Base-by-base conservation (phyloP, 2,113 vertebrate species). In the Mohoua ochrocephala region DNA sequence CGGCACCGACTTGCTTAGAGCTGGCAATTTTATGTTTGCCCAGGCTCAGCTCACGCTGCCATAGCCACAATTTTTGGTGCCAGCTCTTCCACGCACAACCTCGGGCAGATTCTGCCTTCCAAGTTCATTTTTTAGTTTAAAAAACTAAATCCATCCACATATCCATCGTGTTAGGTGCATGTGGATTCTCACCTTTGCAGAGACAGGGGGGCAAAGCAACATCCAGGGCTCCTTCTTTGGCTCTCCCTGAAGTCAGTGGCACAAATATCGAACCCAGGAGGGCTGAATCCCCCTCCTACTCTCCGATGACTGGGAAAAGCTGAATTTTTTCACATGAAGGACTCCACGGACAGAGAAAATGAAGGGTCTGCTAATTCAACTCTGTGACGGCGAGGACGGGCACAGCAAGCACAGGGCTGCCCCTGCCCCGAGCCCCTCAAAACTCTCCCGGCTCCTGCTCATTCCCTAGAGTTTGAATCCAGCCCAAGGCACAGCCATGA, bases 401-500 rank as follows among this genome's bases (percentile, higher is more conserved):
- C 60, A 37, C 60, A 7, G 26, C 44, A 9, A 6, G 14, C 63
- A 6, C 53, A 20, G 24, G 4, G 76, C 74, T 7, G 20, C 69
- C 94, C 95, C 89, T 22, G 16, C 69, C 74, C 89, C 15, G 59
- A 92, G 95, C 85, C 65, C 87, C 63, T 61, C 54, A 1, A 19
- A 87, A 53, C 60, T 33, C 92, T 63, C 37, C 15, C 87, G 54
- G 92, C 93, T 94, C 75, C 96, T 74, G 93, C 93, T 90, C 86
- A n/a, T 89, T 74, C 79, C 77, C 95, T 56, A 94, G 24, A 89
- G 93, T 83, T 97, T 98, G 98, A 97, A 98, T 93, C 95, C 44
- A 79, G 59, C 97, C 96, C 98, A 98, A 95, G 97, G 97, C 97
- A 97, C 92, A 92, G 96, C 97, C 97, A 98, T 97, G 96, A 97